Base-by-base conservation (phyloP, 2,113 vertebrate species). In the Pseudorhombus dupliciocellatus region DNA sequence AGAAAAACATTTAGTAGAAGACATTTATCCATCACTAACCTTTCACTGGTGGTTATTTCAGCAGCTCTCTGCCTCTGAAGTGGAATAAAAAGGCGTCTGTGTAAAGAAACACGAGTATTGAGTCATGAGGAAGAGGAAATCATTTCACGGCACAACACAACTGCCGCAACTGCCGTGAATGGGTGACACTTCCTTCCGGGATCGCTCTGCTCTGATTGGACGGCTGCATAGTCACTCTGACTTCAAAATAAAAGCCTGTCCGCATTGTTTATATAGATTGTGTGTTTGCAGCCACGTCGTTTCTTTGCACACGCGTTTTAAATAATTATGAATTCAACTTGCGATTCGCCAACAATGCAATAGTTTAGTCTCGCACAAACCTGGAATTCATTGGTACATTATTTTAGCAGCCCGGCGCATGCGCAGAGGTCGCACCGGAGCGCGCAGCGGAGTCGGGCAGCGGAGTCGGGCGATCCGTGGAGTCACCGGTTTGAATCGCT, bases 121-220 rank as follows among this genome's bases (percentile, higher is more conserved):
- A 60, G 73, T 11, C 70, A 85, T 60, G 25, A 82, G 87, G 84
- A 90, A 92, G 84, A 84, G 59, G 4, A 44, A 4, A 42, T 60
- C 68, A 64, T 75, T 73, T 79, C 65, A 18, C 60, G 71, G 79
- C 77, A 80, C 42, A 46, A 46, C 5, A 54, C 61, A 80, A 75
- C 70, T 57, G 64, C 64, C 65, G 20, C 57, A 84, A 78, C 77
- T 52, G 74, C 31, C 21, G 9, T 44, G 60, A 66, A 84, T 55
- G 69, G 77, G 61, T 21, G 70, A 85, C 20, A 63, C 86, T 92
- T 89, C 88, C 90, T 92, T 91, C 93, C 91, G 71, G 85, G 22
- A 56, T 68, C 14, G n/a, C 44, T 16, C 20, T 14, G 3, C 18
- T 78, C 58, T 84, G 81, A 92, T 93, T 93, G 91, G 90, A 50